These are phyloP conservation scores for Cryptoleucopteryx plumbea DNA, from an alignment of 2,113 vertebrate species.

Conservation along the genomic window DNA sequence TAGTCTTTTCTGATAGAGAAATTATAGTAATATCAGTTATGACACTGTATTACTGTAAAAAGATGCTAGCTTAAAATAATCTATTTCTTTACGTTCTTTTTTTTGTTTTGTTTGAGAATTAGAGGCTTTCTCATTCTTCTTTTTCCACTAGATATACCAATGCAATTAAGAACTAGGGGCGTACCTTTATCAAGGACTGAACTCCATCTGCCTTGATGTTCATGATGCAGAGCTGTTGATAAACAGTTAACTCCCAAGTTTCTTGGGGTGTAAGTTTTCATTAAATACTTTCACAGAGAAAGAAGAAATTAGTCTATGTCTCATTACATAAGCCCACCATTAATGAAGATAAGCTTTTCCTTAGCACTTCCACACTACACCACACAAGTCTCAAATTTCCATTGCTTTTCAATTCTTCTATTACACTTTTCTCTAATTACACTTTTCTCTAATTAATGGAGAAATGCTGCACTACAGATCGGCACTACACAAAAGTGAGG, in stretches of 20 bases:
- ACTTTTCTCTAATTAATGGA: background rate
- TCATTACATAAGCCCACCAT: background rate
- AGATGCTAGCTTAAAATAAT: background rate
- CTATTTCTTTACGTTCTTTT: background rate
- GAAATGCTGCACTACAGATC: background rate
- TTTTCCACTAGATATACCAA: background rate
- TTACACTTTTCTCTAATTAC: background rate
- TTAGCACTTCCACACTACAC: background rate
- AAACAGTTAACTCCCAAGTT: background rate
- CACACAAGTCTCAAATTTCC: background rate
- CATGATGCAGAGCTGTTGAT: background rate
- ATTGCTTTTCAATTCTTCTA: background rate
- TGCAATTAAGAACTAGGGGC: background rate
- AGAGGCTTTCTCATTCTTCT: background rate
- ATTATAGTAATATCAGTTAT: background rate
- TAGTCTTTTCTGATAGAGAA: background rate
- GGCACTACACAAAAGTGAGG: background rate
- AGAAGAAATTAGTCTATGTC: background rate
- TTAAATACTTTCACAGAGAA: background rate
- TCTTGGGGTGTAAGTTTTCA: background rate
- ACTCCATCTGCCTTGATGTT: background rate
- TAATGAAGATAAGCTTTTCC: background rate
- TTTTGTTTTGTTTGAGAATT: background rate
- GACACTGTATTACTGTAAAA: background rate
- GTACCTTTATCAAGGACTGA: background rate